Conservation (phyloP, 1,140 invertebrate species). For the Phocides pigmalion region DNA sequence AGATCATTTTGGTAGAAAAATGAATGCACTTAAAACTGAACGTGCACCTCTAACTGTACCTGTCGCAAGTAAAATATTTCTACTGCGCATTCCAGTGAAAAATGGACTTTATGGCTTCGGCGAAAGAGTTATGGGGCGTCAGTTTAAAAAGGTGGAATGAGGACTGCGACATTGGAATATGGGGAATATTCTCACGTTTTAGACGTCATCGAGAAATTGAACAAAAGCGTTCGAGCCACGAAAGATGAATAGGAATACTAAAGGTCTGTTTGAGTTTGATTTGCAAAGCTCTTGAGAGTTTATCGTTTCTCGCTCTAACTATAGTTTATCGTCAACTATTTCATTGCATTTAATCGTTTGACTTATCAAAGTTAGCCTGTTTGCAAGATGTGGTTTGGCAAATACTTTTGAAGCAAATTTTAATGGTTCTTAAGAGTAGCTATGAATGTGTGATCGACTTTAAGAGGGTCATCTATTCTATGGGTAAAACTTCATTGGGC, state of each 20-base stretch:
- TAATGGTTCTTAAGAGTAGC: no score
- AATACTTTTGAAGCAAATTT: no score
- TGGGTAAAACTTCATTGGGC: no score
- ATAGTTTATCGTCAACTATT: no score
- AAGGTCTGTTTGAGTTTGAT: slow-evolving; percentile 21
- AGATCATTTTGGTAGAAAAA: slow-evolving; percentile 41
- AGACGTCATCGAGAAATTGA: slow-evolving; percentile 32
- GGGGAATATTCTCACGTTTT: slow-evolving; percentile 30
- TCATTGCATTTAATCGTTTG: no score
- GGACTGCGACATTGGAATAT: slow-evolving; percentile 31
- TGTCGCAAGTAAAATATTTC: slow-evolving; percentile 39
- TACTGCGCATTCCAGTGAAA: slow-evolving; percentile 24
- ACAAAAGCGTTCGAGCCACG: slow-evolving; percentile 16
- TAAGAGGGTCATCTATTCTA: no score
- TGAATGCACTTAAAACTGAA: slow-evolving; percentile 45
- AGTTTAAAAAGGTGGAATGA: slow-evolving; percentile 29
- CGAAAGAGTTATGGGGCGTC: slow-evolving; percentile 27
- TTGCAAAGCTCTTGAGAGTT: neutral
- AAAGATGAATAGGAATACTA: slow-evolving; percentile 6
- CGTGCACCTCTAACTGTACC: slow-evolving; percentile 44
- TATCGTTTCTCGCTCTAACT: no score
- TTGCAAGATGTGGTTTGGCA: no score
- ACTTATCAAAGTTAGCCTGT: no score
- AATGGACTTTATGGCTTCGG: slow-evolving; percentile 25
- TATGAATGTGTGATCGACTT: no score